A percentile compares a stretch with the other conserved stretches of the same genome.
Evolutionary conservation across 2,113 vertebrate species (phyloP).

Genomic region (Peromyscus polionotus): DNA sequence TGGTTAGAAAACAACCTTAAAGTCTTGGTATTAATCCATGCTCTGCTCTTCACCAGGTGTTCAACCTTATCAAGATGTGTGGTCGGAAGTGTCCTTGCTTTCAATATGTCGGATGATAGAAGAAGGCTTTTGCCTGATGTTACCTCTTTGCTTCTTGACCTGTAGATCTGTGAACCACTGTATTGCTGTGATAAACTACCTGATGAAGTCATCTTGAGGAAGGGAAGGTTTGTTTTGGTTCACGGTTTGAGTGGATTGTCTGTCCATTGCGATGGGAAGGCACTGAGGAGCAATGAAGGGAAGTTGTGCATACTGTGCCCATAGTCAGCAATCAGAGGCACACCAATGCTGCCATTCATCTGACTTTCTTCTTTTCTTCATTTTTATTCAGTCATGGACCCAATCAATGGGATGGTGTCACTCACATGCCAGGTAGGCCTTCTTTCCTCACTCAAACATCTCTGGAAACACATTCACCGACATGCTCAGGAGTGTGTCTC

Average conservation of each 20-base stretch:
- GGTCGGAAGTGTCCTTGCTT: neutral
- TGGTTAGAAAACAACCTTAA: neutral
- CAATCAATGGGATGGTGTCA: too few relatives aligned
- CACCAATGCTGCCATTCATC: neutral
- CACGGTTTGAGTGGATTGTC: neutral
- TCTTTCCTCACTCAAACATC: neutral
- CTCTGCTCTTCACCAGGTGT: neutral
- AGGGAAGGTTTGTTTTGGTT: neutral
- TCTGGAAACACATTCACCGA: neutral
- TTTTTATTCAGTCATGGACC: neutral
- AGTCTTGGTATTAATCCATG: neutral
- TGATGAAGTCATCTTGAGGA: neutral
- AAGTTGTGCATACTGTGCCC: too few relatives aligned
- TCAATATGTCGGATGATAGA: neutral
- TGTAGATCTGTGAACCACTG: neutral
- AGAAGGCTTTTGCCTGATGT: neutral
- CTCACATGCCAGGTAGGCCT: neutral
- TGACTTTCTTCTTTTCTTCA: neutral
- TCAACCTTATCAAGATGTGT: neutral
- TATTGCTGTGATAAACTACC: neutral
- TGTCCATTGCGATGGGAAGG: too few relatives aligned
- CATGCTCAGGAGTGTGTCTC: neutral
- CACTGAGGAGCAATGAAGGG: too few relatives aligned
- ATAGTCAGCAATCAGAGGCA: neutral
- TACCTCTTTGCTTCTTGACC: neutral